These are phyloP conservation scores for Lepisosteus osseus DNA, from an alignment of 2,113 vertebrate genomes.

Conservation along the genomic window DNA sequence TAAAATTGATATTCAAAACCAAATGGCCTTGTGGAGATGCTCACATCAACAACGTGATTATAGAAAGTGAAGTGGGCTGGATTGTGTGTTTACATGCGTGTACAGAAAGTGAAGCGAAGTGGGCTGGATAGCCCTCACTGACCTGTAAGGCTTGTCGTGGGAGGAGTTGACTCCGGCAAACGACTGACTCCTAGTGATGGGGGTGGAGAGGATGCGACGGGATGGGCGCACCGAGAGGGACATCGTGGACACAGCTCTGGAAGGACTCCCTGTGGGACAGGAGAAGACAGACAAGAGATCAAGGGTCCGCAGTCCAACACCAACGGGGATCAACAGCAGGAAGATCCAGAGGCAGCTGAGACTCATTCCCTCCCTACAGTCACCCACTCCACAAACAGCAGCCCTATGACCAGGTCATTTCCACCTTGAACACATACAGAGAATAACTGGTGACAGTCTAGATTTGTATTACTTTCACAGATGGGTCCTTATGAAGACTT, in stretches of 20 bases:
- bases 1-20: too few species aligned
- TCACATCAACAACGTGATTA: not conserved
- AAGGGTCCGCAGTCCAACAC: slow-evolving; percentile 27
- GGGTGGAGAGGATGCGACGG: slow-evolving; percentile 72
- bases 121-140: not conserved
- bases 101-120: not conserved
- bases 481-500: not conserved
- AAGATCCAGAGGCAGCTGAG: slow-evolving; percentile 32
- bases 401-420: too few species aligned
- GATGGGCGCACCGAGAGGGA: slow-evolving; percentile 86
- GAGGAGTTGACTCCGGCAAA: slow-evolving; percentile 90
- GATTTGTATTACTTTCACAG: slow-evolving; percentile 12
- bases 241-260: slow-evolving; percentile 88
- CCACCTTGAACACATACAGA: not conserved
- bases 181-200: slow-evolving; percentile 94
- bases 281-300: slow-evolving; percentile 23
- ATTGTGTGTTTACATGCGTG: slow-evolving; percentile 10
- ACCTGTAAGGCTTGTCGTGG: slow-evolving; percentile 83
- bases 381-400: too few species aligned
- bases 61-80: not conserved
- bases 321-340: slow-evolving; percentile 38
- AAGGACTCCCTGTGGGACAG: slow-evolving; percentile 75
- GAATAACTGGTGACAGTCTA: not conserved
- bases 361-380: not conserved
- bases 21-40: too few species aligned